Conservation (phyloP, 2,888 invertebrate genomes). For the Lagria hirta region DNA sequence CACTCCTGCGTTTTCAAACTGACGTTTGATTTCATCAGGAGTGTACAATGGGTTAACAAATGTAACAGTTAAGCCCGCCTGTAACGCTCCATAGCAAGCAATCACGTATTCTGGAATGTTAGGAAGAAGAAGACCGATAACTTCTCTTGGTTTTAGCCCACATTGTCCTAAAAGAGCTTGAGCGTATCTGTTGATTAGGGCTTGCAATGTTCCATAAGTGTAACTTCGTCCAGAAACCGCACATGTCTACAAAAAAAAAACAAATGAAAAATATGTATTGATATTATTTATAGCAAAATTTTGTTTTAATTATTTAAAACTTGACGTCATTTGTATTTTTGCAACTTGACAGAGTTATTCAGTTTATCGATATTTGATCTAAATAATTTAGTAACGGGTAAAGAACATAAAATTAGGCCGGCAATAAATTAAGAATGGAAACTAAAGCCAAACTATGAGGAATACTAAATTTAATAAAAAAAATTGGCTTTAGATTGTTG, state of each 20-base stretch:
- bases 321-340: too few species aligned
- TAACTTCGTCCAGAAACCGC: conserved; percentile 67
- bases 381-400: too few species aligned
- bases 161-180: conserved; percentile 60
- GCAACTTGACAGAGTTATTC: too few species aligned
- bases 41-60: conserved; percentile 73
- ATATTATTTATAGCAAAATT: too few species aligned
- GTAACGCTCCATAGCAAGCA: conserved; percentile 66
- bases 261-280: too few species aligned
- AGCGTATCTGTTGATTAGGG: conserved; percentile 62
- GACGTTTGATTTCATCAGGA: conserved; percentile 64
- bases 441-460: too few species aligned
- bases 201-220: conserved; percentile 63
- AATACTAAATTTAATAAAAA: too few species aligned
- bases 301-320: too few species aligned
- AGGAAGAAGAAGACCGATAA: conserved; percentile 66
- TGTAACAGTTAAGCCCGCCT: conserved; percentile 66
- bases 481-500: too few species aligned
- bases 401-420: too few species aligned
- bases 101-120: conserved; percentile 71
- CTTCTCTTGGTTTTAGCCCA: conserved; percentile 63
- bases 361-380: too few species aligned
- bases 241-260: conserved; percentile 66
- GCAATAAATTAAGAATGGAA: too few species aligned
- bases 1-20: conserved; percentile 64